phyloP scores from a whole-genome alignment of 1,140 invertebrate genomes.

The Apis dorsata region DNA sequence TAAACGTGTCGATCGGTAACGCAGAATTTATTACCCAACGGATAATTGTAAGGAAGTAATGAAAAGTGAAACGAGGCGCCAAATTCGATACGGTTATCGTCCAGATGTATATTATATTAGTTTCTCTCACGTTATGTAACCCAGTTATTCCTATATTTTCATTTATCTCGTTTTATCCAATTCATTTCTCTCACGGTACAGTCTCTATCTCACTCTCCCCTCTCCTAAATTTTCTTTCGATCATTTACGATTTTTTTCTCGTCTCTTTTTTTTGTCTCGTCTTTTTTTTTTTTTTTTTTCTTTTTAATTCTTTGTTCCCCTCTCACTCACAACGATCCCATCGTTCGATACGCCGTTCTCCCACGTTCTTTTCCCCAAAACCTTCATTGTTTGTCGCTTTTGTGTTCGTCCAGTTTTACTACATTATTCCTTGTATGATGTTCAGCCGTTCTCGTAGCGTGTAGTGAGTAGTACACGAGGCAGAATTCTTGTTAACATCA shows the following conservation, averaged over 20 bases:
- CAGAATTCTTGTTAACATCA: slow-evolving; percentile 79
- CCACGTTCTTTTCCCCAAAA: slow-evolving; percentile 18
- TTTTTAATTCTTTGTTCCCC: not conserved
- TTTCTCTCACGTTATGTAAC: slow-evolving; percentile 16
- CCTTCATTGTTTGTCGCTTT: slow-evolving; percentile 77
- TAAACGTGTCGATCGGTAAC: not conserved
- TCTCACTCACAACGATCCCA: not conserved
- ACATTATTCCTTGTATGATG: slow-evolving; percentile 72
- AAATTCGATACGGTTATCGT: slow-evolving; percentile 31
- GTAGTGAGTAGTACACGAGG: slow-evolving; percentile 78
- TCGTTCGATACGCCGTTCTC: slow-evolving; percentile 30
- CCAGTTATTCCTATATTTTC: not conserved
- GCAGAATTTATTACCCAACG: not conserved
- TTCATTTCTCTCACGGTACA: not conserved
- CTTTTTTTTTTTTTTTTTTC: not conserved
- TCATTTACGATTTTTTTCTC: slow-evolving; percentile 14
- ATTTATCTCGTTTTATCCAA: not conserved
- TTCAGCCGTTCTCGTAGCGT: slow-evolving; percentile 76
- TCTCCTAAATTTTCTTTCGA: not conserved
- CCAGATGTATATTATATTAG: slow-evolving; percentile 30
- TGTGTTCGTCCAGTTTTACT: slow-evolving; percentile 77
- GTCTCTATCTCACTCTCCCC: not conserved
- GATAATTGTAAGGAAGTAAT: too few species aligned
- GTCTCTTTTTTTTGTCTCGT: not conserved
- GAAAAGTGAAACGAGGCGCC: not conserved